Evolutionary conservation across 2,113 vertebrate species (phyloP), one percentile per base, ranked within the genome.

Genomic region (Sander vitreus): DNA sequence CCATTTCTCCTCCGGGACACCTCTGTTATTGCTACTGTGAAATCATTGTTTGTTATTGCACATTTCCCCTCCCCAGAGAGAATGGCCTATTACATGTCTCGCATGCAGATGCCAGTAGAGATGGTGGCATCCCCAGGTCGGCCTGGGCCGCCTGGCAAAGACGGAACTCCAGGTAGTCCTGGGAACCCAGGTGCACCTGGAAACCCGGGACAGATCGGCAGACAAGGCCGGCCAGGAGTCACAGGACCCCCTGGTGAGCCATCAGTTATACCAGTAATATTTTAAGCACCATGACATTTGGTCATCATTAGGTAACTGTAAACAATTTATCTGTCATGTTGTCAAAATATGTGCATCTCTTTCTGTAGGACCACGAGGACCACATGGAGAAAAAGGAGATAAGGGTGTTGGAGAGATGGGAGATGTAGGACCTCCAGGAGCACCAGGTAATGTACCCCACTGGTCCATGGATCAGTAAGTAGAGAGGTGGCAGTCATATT

Each of bases 21-120:
- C 21, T 10, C 30, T 65, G 39, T 13, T 76, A 4, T 36, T 47
- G 62, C 16, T 9, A 12, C 53, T 39, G 50, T 47, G 18, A 30
- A 73, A 51, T 25, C 3, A 12, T 65, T 70, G 27, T 62, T 73
- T 54, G 39, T 64, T 53, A 27, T 65, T 71, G 13, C 62, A 54
- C 54, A n/a, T 72, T 58, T 55, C 64, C 53, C 86, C 30, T 85
- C 85, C 45, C 1, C 95, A 99, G 98, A 99, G 94, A 96, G 98
- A 63, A 99, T 99, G 96, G 95, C 91, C 0, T 99, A 99, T 88
- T 99, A 98, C 88, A 94, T 98, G 89, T 97, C 98, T 23, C 95
- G 97, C 51, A 94, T 99, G 94, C 97, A 97, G 70, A 95, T 90
- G 92, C 97, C 97, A 0, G 90, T 98, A 78, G 97, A 99, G 88